Evolutionary conservation across 2,797 vertebrate genomes (phyloP).

Genomic region (Poeciliopsis gracilis): DNA sequence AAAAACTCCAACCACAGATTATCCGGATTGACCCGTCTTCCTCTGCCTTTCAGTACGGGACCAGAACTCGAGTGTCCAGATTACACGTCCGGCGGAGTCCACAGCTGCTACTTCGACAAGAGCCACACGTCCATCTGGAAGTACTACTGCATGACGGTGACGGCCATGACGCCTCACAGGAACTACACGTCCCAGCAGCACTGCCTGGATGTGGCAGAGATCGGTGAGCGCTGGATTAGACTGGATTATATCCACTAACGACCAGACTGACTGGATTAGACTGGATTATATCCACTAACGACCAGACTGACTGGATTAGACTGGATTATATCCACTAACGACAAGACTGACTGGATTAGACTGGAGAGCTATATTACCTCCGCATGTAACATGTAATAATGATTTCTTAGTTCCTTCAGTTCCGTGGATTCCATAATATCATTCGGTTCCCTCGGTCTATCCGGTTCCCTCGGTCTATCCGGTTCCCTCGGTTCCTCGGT

Average conservation of each 20-base stretch:
- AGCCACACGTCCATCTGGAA: slow-evolving; percentile 80
- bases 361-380: not conserved
- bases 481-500: too few relatives aligned
- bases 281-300: too few relatives aligned
- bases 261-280: too few relatives aligned
- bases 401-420: too few relatives aligned
- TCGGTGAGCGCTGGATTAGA: slow-evolving; percentile 61
- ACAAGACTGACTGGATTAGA: too few relatives aligned
- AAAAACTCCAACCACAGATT: not conserved
- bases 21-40: not conserved
- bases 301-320: too few relatives aligned
- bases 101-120: slow-evolving; percentile 83
- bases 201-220: slow-evolving; percentile 82
- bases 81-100: slow-evolving; percentile 67
- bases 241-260: too few relatives aligned
- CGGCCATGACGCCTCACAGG: slow-evolving; percentile 52
- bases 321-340: too few relatives aligned
- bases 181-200: slow-evolving; percentile 71
- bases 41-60: slow-evolving; percentile 53
- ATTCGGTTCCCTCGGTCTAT: too few relatives aligned
- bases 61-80: slow-evolving; percentile 75
- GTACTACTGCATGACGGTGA: slow-evolving; percentile 80
- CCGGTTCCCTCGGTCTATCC: too few relatives aligned
- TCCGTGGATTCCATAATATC: too few relatives aligned
- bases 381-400: too few relatives aligned